A percentile compares a stretch with the other conserved stretches of the same genome.
Evolutionary conservation across 2,888 invertebrate species (phyloP).

Genomic region (Limenitis camilla): DNA sequence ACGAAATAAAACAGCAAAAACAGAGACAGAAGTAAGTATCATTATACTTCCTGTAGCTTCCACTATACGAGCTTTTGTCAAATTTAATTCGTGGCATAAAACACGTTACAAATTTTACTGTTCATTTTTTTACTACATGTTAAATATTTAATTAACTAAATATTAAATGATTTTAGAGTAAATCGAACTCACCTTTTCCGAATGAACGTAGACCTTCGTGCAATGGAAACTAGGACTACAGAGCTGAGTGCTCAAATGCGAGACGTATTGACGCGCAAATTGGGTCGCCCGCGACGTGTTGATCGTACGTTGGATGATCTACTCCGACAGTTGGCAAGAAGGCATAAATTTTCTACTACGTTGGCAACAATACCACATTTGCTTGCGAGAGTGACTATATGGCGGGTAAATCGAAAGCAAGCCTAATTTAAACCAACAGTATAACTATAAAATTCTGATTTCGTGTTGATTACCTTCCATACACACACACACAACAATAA

Average conservation of each 20-base stretch:
- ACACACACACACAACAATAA: too few species aligned
- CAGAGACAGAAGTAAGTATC: constrained; percentile 73
- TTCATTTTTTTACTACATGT: too few species aligned
- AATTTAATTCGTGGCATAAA: too few species aligned
- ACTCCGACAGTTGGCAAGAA: constrained; percentile 55
- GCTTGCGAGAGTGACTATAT: constrained; percentile 43
- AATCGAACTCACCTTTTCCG: constrained; percentile 80
- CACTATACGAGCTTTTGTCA: too few species aligned
- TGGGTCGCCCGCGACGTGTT: constrained; percentile 56
- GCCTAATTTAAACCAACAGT: background rate
- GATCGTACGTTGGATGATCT: constrained; percentile 59
- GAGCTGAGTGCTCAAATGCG: constrained; percentile 71
- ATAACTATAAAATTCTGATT: too few species aligned
- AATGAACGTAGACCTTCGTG: constrained; percentile 80
- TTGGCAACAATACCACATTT: constrained; percentile 45
- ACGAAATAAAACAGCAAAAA: constrained; percentile 78
- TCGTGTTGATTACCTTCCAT: too few species aligned
- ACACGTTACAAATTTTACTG: too few species aligned
- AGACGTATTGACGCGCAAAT: constrained; percentile 55
- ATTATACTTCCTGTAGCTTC: too few species aligned
- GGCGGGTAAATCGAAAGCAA: constrained; percentile 44
- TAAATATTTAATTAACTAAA: too few species aligned
- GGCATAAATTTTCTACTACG: constrained; percentile 55
- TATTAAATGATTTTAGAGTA: constrained; percentile 52
- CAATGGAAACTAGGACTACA: constrained; percentile 77